Conservation (phyloP, 2,888 invertebrate genomes). For the Elgonia sp. region DNA sequence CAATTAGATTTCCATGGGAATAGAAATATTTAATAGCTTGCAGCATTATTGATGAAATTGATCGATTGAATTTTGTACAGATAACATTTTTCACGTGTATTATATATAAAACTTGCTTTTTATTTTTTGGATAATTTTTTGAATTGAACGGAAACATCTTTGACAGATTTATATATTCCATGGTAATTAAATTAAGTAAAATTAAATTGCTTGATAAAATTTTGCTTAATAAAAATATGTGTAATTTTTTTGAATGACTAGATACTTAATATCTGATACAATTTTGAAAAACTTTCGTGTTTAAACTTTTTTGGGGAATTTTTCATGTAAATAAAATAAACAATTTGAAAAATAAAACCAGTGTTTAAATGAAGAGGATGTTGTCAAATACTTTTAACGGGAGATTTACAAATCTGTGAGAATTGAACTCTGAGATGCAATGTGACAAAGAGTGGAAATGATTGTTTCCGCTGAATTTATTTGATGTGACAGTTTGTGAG, state of each 20-base stretch:
- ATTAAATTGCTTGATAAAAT: too few relatives aligned
- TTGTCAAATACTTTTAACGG: neutral
- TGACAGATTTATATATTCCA: too few relatives aligned
- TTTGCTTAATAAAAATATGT: too few relatives aligned
- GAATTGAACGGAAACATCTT: neutral
- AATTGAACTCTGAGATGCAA: neutral
- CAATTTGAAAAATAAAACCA: slow-evolving; percentile 8
- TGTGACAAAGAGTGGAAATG: slow-evolving; percentile 15
- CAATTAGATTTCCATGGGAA: neutral
- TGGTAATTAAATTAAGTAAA: too few relatives aligned
- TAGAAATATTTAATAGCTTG: slow-evolving; percentile 32
- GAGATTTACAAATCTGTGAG: neutral
- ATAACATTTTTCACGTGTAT: slow-evolving; percentile 13
- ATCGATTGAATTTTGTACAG: slow-evolving; percentile 42
- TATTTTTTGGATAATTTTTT: too few relatives aligned
- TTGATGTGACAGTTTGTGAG: slow-evolving; percentile 46
- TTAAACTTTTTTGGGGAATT: too few relatives aligned
- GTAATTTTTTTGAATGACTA: too few relatives aligned
- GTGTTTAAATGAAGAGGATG: slow-evolving; percentile 2
- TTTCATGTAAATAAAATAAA: neutral
- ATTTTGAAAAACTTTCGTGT: too few relatives aligned
- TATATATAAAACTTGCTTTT: neutral
- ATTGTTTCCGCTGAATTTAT: slow-evolving; percentile 50
- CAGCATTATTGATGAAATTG: slow-evolving; percentile 44
- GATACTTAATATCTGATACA: too few relatives aligned